Conservation (phyloP, 2,888 invertebrate genomes). For the Muschampia plurimacula region DNA sequence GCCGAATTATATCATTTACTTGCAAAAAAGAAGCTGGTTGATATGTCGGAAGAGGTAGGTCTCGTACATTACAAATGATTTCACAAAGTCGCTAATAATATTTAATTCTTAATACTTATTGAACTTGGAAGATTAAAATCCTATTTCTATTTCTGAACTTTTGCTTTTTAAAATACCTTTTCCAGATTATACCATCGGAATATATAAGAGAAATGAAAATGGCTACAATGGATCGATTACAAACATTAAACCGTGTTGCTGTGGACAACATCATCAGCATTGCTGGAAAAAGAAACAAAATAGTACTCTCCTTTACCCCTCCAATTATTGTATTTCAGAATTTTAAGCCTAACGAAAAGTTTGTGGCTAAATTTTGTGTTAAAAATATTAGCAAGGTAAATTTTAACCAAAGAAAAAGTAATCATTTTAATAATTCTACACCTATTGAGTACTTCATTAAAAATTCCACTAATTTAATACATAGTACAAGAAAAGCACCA, state of each 20-base stretch:
- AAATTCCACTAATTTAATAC: background rate
- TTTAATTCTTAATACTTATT: no score
- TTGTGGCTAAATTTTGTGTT: constrained; percentile 81
- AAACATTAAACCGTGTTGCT: constrained; percentile 61
- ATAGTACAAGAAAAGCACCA: no score
- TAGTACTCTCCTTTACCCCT: constrained; percentile 74
- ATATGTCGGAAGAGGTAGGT: constrained; percentile 62
- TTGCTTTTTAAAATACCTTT: constrained; percentile 3
- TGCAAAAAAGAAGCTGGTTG: constrained; percentile 63
- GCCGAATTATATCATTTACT: constrained; percentile 73
- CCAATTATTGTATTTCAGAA: constrained; percentile 87
- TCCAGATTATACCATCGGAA: constrained; percentile 72
- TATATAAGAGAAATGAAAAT: constrained; percentile 73
- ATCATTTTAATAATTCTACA: no score
- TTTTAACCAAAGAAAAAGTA: background rate
- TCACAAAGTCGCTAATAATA: background rate
- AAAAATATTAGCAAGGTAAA: constrained; percentile 85
- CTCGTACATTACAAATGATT: background rate
- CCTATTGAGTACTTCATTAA: no score
- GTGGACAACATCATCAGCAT: constrained; percentile 63
- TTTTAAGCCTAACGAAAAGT: constrained; percentile 79
- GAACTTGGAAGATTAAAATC: no score
- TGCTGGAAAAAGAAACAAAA: constrained; percentile 54
- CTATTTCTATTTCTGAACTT: no score
- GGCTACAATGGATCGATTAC: constrained; percentile 65